A percentile compares a stretch with the other conserved stretches of the same genome.
These are phyloP conservation scores for Lochmaea crataegi DNA, from an alignment of 2,888 invertebrate species.

Conservation along the genomic window DNA sequence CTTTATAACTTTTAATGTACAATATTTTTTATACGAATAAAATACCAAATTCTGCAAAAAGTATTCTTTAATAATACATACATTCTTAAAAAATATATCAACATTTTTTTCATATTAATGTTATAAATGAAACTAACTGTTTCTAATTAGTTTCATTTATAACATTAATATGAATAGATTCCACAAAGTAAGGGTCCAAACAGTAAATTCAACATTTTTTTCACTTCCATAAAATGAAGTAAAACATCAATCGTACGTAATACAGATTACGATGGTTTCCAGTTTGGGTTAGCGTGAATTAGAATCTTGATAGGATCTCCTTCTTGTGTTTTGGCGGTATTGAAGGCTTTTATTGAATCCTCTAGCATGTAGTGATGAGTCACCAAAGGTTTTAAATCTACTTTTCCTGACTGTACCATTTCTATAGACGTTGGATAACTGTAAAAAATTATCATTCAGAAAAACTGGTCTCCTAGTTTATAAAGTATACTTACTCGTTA, in stretches of 20 bases:
- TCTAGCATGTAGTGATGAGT: slow-evolving; percentile 85
- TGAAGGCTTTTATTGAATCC: slow-evolving; percentile 84
- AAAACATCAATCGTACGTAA: no score
- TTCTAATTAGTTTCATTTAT: no score
- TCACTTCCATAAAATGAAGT: not conserved
- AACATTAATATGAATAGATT: no score
- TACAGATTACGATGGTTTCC: slow-evolving; percentile 50
- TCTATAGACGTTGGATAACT: slow-evolving; percentile 85
- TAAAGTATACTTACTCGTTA: slow-evolving; percentile 76
- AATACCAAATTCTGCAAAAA: no score
- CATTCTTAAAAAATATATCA: not conserved
- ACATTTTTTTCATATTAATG: no score
- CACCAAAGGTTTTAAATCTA: slow-evolving; percentile 84
- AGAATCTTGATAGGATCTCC: slow-evolving; percentile 88
- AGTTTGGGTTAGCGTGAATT: slow-evolving; percentile 75
- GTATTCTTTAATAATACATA: not conserved
- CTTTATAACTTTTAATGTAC: no score
- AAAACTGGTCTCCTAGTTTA: not conserved
- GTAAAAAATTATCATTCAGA: slow-evolving; percentile 17
- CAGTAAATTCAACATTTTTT: no score
- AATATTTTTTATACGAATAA: no score
- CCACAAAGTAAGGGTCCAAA: no score
- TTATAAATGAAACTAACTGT: no score
- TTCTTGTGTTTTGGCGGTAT: slow-evolving; percentile 78
- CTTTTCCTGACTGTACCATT: slow-evolving; percentile 80